Conservation (phyloP, 2,113 vertebrate genomes). For the Prionailurus bengalensis region DNA sequence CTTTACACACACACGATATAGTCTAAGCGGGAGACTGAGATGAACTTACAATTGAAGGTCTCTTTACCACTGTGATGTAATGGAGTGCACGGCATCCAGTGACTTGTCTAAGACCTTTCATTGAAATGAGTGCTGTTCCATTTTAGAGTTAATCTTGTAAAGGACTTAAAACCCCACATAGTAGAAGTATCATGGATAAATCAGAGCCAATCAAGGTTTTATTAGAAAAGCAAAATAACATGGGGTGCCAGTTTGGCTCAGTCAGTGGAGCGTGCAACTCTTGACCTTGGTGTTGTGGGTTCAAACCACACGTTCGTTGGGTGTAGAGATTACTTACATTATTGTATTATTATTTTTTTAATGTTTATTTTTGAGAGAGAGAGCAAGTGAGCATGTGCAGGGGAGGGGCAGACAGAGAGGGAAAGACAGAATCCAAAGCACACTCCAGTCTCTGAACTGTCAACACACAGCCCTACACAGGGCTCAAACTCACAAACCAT, state of each 20-base stretch:
- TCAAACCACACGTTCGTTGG: not conserved
- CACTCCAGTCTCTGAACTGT: too few relatives aligned
- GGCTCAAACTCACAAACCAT: too few relatives aligned
- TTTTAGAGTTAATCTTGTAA: slow-evolving; percentile 15
- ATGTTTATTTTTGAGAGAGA: too few relatives aligned
- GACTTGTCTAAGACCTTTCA: not conserved
- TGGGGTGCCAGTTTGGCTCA: not conserved
- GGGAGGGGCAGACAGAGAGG: too few relatives aligned
- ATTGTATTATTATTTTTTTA: too few relatives aligned
- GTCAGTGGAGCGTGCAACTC: not conserved
- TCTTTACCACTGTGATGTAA: not conserved
- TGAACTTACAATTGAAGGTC: not conserved
- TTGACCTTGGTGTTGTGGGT: not conserved
- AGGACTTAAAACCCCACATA: not conserved
- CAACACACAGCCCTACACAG: too few relatives aligned
- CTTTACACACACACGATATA: not conserved
- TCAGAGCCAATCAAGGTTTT: not conserved
- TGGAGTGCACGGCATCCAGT: not conserved
- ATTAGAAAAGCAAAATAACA: not conserved
- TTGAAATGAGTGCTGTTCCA: not conserved
- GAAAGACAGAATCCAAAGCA: too few relatives aligned
- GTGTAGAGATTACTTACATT: not conserved
- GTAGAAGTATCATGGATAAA: not conserved
- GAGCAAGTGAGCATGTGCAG: too few relatives aligned
- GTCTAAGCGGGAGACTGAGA: not conserved